Percentiles rank a stretch among this genome's conserved stretches.
Evolutionary conservation across 2,797 vertebrate genomes (phyloP).

Genomic region (Cirrhinus molitorella): DNA sequence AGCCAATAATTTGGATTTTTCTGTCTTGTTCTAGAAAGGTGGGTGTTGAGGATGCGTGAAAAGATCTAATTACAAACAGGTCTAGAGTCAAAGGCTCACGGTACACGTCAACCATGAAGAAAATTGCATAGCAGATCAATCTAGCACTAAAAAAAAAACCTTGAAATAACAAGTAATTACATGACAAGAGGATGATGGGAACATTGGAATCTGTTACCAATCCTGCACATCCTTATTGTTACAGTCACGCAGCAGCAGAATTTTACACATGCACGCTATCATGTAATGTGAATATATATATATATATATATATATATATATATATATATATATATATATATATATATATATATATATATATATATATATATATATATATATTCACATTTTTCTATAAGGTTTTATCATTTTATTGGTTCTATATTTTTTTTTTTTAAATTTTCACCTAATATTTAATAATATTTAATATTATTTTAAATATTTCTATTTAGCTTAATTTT

Average conservation of each 20-base stretch:
- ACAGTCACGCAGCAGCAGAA: background rate
- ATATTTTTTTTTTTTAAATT: too few relatives aligned
- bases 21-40: background rate
- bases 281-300: background rate
- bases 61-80: constrained; percentile 17
- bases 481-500: too few relatives aligned
- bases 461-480: too few relatives aligned
- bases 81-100: background rate
- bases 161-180: constrained; percentile 6
- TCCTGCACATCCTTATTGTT: background rate
- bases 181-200: constrained; percentile 17
- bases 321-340: too few relatives aligned
- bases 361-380: too few relatives aligned
- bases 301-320: too few relatives aligned
- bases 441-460: too few relatives aligned
- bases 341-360: too few relatives aligned
- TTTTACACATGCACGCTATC: background rate
- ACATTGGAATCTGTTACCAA: background rate
- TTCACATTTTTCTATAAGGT: too few relatives aligned
- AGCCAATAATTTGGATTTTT: background rate
- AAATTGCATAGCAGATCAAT: constrained; percentile 18
- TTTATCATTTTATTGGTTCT: too few relatives aligned
- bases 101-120: background rate
- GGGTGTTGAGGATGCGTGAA: background rate
- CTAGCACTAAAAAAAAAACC: background rate